These are phyloP conservation scores for Eulemur macaco DNA, from an alignment of 2,113 vertebrate species.

Conservation along the genomic window DNA sequence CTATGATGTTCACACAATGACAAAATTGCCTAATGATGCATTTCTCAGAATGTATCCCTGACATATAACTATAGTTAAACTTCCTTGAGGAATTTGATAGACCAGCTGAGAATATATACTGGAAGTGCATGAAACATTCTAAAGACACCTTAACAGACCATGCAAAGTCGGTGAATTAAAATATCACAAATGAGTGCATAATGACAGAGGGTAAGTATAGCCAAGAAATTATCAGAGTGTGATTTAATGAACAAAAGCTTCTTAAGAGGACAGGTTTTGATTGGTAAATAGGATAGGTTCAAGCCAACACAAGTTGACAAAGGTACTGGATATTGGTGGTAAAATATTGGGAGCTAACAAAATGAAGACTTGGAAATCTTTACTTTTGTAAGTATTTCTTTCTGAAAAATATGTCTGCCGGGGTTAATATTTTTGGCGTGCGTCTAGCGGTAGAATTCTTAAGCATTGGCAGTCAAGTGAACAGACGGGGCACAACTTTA, in stretches of 20 bases:
- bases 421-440: neutral
- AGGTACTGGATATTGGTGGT: neutral
- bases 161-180: neutral
- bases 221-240: neutral
- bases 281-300: neutral
- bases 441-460: neutral
- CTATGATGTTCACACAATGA: neutral
- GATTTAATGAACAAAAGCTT: neutral
- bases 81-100: neutral
- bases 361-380: neutral
- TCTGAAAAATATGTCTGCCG: neutral
- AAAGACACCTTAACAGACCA: neutral
- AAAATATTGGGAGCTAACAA: neutral
- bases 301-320: neutral
- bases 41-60: neutral
- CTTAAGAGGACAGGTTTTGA: neutral
- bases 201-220: neutral
- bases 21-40: neutral
- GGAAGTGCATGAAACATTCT: neutral
- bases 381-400: neutral
- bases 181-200: neutral
- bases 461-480: conserved; percentile 28
- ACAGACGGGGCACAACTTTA: conserved; percentile 2
- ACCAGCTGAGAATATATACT: neutral
- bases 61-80: neutral